Conservation (phyloP, 1,140 invertebrate species). For the Lasioglossum albipes region DNA sequence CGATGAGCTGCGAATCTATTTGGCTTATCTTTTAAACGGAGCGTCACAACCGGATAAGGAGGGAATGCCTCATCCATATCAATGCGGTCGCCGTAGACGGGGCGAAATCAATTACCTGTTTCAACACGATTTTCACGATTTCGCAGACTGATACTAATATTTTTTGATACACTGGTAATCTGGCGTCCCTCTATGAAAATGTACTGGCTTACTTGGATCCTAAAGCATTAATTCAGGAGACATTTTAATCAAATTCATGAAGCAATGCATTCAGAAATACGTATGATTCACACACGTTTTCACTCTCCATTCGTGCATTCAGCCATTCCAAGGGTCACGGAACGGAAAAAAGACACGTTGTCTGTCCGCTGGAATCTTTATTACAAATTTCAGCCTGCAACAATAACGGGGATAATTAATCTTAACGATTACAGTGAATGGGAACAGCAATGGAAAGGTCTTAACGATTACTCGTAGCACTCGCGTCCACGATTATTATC, state of each 20-base stretch:
- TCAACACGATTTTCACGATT: too few relatives aligned
- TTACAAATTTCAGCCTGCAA: slow-evolving; percentile 51
- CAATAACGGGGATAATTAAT: slow-evolving; percentile 55
- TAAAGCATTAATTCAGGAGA: too few relatives aligned
- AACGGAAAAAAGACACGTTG: background rate
- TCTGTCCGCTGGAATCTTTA: slow-evolving; percentile 45
- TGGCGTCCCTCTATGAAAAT: too few relatives aligned
- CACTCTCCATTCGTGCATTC: too few relatives aligned
- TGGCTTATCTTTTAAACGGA: slow-evolving; percentile 62
- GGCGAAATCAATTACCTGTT: background rate
- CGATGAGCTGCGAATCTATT: slow-evolving; percentile 58
- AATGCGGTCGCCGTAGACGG: slow-evolving; percentile 40
- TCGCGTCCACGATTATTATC: background rate
- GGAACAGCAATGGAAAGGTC: slow-evolving; percentile 40
- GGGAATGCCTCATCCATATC: slow-evolving; percentile 57
- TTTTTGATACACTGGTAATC: background rate
- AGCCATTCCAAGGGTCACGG: background rate
- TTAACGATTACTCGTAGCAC: slow-evolving; percentile 37
- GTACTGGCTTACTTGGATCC: too few relatives aligned
- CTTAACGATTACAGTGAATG: slow-evolving; percentile 48
- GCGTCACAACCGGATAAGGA: slow-evolving; percentile 43
- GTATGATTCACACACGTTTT: background rate
- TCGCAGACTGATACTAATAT: background rate
- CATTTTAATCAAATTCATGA: too few relatives aligned
- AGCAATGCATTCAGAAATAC: background rate